A percentile compares a stretch with the other conserved stretches of the same genome.
Evolutionary conservation across 2,888 invertebrate genomes (phyloP).

Genomic region (Agriopis aurantiaria): DNA sequence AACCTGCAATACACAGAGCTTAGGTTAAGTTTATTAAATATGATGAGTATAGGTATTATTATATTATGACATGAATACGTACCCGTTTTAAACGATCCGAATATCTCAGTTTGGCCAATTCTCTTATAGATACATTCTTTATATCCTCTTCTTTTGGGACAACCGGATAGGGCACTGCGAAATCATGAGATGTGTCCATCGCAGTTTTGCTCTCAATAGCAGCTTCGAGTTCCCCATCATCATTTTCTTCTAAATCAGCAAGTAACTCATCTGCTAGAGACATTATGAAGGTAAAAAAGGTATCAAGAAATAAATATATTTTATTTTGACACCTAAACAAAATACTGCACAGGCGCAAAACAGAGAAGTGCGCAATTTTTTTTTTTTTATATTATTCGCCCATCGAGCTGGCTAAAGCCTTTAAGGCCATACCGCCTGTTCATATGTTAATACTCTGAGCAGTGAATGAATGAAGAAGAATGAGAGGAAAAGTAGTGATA

Average conservation of each 20-base stretch:
- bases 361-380: no score
- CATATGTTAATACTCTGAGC: not conserved
- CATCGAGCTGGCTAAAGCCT: no score
- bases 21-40: not conserved
- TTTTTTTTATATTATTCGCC: no score
- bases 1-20: conserved; percentile 73
- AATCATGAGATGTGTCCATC: conserved; percentile 69
- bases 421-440: no score
- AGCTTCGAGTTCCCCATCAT: conserved; percentile 89
- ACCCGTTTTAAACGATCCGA: conserved; percentile 90
- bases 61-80: conserved; percentile 33
- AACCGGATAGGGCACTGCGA: conserved; percentile 80
- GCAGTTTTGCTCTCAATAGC: conserved; percentile 82
- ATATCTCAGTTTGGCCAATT: conserved; percentile 95
- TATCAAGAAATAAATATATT: not conserved
- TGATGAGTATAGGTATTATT: not conserved
- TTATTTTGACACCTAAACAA: not conserved
- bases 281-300: conserved; percentile 86
- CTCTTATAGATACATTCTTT: conserved; percentile 91
- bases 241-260: conserved; percentile 98
- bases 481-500: no score
- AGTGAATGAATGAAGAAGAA: no score
- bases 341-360: no score
- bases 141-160: conserved; percentile 88
- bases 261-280: conserved; percentile 98